Conservation (phyloP, 2,888 invertebrate genomes). For the Nephrotoma appendiculata region DNA sequence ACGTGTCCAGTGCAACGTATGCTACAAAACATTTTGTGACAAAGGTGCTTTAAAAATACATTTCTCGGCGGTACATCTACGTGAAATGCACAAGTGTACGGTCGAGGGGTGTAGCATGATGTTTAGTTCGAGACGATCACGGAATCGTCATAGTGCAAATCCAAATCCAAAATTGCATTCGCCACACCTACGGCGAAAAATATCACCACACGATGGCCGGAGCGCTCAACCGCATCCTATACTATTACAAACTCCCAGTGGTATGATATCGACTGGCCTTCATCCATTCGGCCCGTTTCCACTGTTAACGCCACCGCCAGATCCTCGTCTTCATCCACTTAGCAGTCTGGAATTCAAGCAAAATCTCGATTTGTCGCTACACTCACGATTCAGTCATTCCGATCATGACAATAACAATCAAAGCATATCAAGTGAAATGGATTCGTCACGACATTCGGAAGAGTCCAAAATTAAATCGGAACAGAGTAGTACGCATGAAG, state of each 20-base stretch:
- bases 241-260: conserved; percentile 50
- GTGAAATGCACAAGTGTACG: conserved; percentile 99
- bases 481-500: conserved; percentile 32
- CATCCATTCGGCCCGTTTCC: conserved; percentile 68
- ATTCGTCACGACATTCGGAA: conserved; percentile 28
- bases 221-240: conserved; percentile 76
- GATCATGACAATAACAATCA: conserved; percentile 17
- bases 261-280: conserved; percentile 43
- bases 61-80: conserved; percentile 94
- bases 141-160: conserved; percentile 95
- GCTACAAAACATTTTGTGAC: conserved; percentile 98
- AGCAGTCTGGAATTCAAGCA: conserved; percentile 49
- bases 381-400: conserved; percentile 31
- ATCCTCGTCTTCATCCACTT: conserved; percentile 27
- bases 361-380: conserved; percentile 39
- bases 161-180: conserved; percentile 97
- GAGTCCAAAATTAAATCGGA: conserved; percentile 27
- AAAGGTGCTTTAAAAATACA: conserved; percentile 99
- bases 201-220: conserved; percentile 85
- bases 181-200: conserved; percentile 83
- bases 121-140: conserved; percentile 91
- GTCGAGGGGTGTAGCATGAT: conserved; percentile 98
- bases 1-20: conserved; percentile 94
- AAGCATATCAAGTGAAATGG: conserved; percentile 28
- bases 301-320: conserved; percentile 47